phyloP scores from a whole-genome alignment of 1,140 invertebrate genomes.

The Lepidotrigona ventralis region DNA sequence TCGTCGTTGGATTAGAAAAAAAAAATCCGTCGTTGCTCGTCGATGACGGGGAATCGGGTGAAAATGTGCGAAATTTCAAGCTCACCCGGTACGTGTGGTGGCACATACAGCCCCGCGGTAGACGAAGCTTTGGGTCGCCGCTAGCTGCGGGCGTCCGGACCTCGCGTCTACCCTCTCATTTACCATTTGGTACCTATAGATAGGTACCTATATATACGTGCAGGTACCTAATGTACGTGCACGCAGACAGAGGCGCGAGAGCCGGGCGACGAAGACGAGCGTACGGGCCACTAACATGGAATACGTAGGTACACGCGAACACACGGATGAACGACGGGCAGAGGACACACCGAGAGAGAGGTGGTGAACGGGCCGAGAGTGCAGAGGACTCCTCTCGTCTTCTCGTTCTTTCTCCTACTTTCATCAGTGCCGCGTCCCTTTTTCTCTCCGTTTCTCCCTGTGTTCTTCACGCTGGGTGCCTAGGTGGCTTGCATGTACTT shows the following conservation, averaged over 20 bases:
- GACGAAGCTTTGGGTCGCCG: constrained; percentile 80
- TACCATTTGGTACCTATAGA: constrained; percentile 81
- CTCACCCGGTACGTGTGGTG: constrained; percentile 75
- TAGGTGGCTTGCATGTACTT: constrained; percentile 66
- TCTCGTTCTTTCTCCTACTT: constrained; percentile 23
- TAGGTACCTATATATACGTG: constrained; percentile 75
- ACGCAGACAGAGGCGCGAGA: constrained; percentile 64
- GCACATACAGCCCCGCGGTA: constrained; percentile 78
- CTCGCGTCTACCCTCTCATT: constrained; percentile 80
- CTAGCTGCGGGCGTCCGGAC: constrained; percentile 78
- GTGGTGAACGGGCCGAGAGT: constrained; percentile 59
- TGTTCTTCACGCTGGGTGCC: constrained; percentile 46
- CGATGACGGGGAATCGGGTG: too few species aligned
- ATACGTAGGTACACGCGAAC: constrained; percentile 46
- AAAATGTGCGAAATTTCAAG: constrained; percentile 45
- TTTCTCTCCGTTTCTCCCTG: constrained; percentile 39
- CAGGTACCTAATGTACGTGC: constrained; percentile 70
- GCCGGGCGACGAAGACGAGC: constrained; percentile 45
- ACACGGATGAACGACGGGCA: constrained; percentile 8
- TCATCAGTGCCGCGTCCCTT: constrained; percentile 15
- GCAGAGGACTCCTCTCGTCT: constrained; percentile 46
- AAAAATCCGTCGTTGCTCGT: not conserved
- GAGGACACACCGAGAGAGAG: constrained; percentile 46
- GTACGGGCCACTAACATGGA: constrained; percentile 48
- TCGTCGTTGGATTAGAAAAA: not conserved